Evolutionary conservation across 2,888 invertebrate species (phyloP).

Genomic region (Hirtodrosophila cameraria): DNA sequence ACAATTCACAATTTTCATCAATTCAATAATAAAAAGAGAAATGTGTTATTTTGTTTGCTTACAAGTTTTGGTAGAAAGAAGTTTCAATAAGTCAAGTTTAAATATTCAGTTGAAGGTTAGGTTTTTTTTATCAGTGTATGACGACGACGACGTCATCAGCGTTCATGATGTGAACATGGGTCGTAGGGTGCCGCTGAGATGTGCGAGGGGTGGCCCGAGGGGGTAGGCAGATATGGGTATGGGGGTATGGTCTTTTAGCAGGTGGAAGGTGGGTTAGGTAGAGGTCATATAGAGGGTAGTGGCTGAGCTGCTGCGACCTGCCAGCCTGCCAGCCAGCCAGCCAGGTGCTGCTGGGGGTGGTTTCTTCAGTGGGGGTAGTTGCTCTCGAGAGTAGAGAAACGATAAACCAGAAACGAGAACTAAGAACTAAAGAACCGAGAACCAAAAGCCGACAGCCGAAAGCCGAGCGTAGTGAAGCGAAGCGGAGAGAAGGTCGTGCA

Average conservation of each 20-base stretch:
- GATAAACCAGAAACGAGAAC: conserved; percentile 9
- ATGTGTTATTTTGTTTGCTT: no score
- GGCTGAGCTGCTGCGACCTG: conserved; percentile 58
- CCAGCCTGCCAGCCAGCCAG: conserved; percentile 4
- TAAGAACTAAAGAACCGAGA: conserved; percentile 21
- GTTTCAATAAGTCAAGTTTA: no score
- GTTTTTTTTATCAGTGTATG: no score
- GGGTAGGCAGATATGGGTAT: conserved; percentile 2
- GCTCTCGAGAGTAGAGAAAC: conserved; percentile 17
- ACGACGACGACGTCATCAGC: conserved; percentile 59
- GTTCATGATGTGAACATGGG: conserved; percentile 60
- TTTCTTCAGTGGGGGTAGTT: conserved; percentile 44
- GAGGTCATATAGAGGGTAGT: conserved; percentile 72
- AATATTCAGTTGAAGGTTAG: no score
- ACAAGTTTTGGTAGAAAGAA: no score
- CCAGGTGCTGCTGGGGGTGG: conserved; percentile 43
- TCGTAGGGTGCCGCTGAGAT: conserved; percentile 9
- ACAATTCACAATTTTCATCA: no score
- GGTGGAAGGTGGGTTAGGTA: conserved; percentile 49
- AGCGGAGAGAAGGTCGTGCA: conserved; percentile 60
- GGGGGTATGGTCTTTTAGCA: conserved; percentile 24
- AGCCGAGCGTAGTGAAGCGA: neutral
- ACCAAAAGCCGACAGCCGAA: conserved; percentile 18
- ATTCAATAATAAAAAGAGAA: no score
- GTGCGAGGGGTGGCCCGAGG: neutral